Evolutionary conservation across 2,797 vertebrate genomes (phyloP).

Genomic region (Macroramphosus scolopax): DNA sequence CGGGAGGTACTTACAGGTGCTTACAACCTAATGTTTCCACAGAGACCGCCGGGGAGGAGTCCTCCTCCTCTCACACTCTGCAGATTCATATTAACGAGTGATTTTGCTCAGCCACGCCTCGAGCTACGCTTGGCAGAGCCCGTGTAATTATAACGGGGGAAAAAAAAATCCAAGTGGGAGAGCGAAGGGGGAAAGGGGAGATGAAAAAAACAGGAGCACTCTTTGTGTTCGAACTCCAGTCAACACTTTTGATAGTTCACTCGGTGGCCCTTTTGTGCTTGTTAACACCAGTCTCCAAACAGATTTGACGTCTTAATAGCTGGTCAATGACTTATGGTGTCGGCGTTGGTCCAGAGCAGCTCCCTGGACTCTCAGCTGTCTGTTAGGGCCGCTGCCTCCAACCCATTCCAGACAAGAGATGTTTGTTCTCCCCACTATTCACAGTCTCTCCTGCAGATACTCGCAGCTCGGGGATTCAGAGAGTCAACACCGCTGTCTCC

Average conservation of each 20-base stretch:
- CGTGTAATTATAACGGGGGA: constrained; percentile 68
- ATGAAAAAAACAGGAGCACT: constrained; percentile 47
- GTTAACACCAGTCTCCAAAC: constrained; percentile 64
- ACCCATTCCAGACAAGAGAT: constrained; percentile 33
- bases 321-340: constrained; percentile 44
- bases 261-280: constrained; percentile 56
- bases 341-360: constrained; percentile 21
- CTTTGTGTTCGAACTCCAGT: constrained; percentile 26
- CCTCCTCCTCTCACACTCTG: constrained; percentile 70
- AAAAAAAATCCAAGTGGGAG: constrained; percentile 33
- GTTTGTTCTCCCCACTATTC: constrained; percentile 28
- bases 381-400: constrained; percentile 11
- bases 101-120: constrained; percentile 66
- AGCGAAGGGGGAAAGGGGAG: constrained; percentile 33
- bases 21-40: constrained; percentile 81
- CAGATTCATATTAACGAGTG: constrained; percentile 73
- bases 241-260: constrained; percentile 37
- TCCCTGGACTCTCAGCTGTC: constrained; percentile 39
- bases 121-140: constrained; percentile 72
- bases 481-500: constrained; percentile 5
- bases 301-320: constrained; percentile 49
- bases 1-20: constrained; percentile 62
- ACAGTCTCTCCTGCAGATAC: constrained; percentile 13
- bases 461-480: constrained; percentile 17
- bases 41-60: constrained; percentile 73